A percentile compares a stretch with the other conserved stretches of the same genome.
phyloP scores from a whole-genome alignment of 2,797 vertebrate species.

The Leuciscus waleckii region DNA sequence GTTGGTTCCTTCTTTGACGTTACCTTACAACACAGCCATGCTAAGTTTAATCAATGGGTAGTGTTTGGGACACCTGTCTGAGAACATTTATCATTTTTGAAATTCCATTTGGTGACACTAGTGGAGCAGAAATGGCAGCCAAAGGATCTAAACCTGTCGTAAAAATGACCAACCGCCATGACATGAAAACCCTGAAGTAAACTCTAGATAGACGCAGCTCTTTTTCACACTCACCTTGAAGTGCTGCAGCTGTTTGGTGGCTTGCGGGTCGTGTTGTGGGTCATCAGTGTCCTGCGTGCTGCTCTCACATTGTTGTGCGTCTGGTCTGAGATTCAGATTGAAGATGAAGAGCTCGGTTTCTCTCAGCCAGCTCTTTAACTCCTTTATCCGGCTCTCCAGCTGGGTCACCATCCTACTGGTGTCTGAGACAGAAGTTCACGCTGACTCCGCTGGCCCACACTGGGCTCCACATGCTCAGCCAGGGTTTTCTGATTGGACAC shows the following conservation, averaged over 20 bases:
- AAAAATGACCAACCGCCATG: not conserved
- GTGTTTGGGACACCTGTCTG: not conserved
- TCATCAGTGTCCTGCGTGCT: conserved; percentile 55
- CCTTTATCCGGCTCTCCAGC: conserved; percentile 94
- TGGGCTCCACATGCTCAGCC: conserved; percentile 80
- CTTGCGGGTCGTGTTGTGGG: conserved; percentile 52
- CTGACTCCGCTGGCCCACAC: conserved; percentile 72
- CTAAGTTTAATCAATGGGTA: not conserved
- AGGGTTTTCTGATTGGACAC: conserved; percentile 83
- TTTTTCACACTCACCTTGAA: conserved; percentile 71
- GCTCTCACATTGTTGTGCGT: conserved; percentile 76
- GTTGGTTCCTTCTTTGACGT: not conserved
- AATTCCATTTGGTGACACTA: not conserved
- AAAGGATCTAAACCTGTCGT: not conserved
- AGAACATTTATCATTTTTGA: not conserved
- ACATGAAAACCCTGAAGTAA: not conserved
- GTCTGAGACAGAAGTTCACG: conserved; percentile 87
- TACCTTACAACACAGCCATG: not conserved
- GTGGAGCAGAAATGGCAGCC: not conserved
- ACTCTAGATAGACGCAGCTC: not conserved
- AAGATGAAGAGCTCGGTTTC: conserved; percentile 99
- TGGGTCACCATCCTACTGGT: conserved; percentile 90
- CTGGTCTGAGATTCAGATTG: conserved; percentile 92
- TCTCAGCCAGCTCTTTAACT: conserved; percentile 95
- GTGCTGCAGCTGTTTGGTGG: conserved; percentile 74